phyloP scores from a whole-genome alignment of 2,888 invertebrate species.

The Pardosa pseudoannulata region DNA sequence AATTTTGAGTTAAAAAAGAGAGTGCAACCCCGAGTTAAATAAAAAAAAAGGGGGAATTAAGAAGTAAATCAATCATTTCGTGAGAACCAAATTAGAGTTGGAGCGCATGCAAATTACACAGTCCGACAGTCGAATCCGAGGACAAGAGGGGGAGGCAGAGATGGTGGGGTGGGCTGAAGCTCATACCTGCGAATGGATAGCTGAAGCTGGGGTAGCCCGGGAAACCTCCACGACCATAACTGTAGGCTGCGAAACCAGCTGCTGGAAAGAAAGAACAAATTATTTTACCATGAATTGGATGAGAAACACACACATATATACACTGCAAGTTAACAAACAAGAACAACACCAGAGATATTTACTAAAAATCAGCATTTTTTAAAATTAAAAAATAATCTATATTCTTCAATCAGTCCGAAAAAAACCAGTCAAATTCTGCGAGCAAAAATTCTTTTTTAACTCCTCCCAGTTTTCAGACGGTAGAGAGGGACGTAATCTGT shows the following conservation, averaged over 20 bases:
- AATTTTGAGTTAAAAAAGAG: background rate
- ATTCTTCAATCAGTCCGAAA: too few relatives aligned
- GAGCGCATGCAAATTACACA: conserved; percentile 85
- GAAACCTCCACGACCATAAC: conserved; percentile 75
- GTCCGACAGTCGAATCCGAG: conserved; percentile 76
- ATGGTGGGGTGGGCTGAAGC: conserved; percentile 70
- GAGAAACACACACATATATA: too few relatives aligned
- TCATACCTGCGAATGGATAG: conserved; percentile 75
- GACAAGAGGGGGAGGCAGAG: conserved; percentile 67
- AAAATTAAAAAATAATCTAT: too few relatives aligned
- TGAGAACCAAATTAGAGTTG: conserved; percentile 82
- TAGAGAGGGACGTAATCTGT: too few relatives aligned
- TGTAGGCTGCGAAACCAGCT: conserved; percentile 75
- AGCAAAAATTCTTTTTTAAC: too few relatives aligned
- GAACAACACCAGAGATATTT: too few relatives aligned
- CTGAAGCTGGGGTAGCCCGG: conserved; percentile 75
- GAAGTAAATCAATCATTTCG: background rate
- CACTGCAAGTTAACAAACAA: too few relatives aligned
- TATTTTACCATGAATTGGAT: too few relatives aligned
- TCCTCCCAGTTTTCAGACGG: too few relatives aligned
- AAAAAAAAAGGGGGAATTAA: background rate
- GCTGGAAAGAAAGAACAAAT: conserved; percentile 17
- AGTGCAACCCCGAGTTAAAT: background rate
- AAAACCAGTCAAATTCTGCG: too few relatives aligned
- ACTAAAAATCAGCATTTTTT: too few relatives aligned